These are phyloP conservation scores for Ephialtes manifestator DNA, from an alignment of 2,888 invertebrate genomes.

Conservation along the genomic window DNA sequence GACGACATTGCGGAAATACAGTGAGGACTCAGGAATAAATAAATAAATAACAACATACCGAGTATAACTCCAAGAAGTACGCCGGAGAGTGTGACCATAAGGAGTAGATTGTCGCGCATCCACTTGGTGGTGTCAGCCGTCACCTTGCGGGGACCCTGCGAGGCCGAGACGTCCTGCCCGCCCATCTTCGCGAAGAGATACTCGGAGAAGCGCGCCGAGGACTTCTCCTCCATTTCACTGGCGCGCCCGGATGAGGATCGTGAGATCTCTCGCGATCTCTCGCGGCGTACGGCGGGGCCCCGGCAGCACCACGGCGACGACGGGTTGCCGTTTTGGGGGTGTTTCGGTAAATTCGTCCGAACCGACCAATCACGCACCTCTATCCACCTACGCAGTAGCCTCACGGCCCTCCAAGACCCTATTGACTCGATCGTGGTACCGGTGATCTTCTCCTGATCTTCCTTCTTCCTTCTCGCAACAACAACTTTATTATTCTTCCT, in stretches of 20 bases:
- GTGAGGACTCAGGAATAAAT: not conserved
- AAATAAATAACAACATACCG: slow-evolving; percentile 87
- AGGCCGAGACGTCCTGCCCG: slow-evolving; percentile 85
- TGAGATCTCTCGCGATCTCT: slow-evolving; percentile 82
- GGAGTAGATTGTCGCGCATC: slow-evolving; percentile 92
- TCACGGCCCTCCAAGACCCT: slow-evolving; percentile 80
- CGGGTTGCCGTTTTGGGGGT: slow-evolving; percentile 86
- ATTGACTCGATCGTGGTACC: slow-evolving; percentile 82
- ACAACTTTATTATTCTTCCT: not conserved
- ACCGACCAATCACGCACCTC: slow-evolving; percentile 82
- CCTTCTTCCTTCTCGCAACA: slow-evolving; percentile 3
- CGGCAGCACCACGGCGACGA: slow-evolving; percentile 85
- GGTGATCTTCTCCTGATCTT: slow-evolving; percentile 58
- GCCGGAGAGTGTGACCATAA: slow-evolving; percentile 93
- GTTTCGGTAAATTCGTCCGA: slow-evolving; percentile 84
- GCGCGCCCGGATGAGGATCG: slow-evolving; percentile 77
- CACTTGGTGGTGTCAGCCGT: slow-evolving; percentile 90
- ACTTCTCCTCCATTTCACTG: slow-evolving; percentile 85
- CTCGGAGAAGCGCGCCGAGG: slow-evolving; percentile 89
- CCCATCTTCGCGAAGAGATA: slow-evolving; percentile 94
- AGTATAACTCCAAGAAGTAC: slow-evolving; percentile 91
- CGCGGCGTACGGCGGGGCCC: slow-evolving; percentile 85
- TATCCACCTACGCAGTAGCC: slow-evolving; percentile 81
- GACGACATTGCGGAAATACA: not conserved
- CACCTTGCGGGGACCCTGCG: slow-evolving; percentile 89